Percentiles rank a stretch among this genome's conserved stretches.
These are phyloP conservation scores for Ornithoptera alexandrae DNA, from an alignment of 2,888 invertebrate species.

Conservation along the genomic window DNA sequence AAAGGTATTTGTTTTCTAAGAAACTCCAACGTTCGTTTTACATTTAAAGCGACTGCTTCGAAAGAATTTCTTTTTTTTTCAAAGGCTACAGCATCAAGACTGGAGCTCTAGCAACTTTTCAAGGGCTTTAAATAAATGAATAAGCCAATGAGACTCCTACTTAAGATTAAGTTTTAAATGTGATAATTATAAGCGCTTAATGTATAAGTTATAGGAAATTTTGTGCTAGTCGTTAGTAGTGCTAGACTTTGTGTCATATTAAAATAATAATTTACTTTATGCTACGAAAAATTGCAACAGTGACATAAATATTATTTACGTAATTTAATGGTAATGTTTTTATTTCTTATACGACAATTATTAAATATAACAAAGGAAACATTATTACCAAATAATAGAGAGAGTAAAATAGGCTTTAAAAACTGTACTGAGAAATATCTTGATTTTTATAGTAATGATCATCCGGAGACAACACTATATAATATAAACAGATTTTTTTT, in stretches of 20 bases:
- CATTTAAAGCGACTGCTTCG: not conserved
- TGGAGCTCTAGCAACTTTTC: not conserved
- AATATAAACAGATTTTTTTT: too few relatives aligned
- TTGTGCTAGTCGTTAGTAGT: not conserved
- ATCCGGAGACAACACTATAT: not conserved
- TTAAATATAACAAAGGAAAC: too few relatives aligned
- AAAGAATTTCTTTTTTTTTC: not conserved
- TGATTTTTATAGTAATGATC: slow-evolving; percentile 14
- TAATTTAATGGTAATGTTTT: too few relatives aligned
- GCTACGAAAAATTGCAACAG: too few relatives aligned
- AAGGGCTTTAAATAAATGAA: not conserved
- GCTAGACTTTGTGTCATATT: not conserved
- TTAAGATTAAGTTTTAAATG: not conserved
- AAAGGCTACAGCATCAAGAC: not conserved
- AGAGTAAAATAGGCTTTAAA: slow-evolving; percentile 7
- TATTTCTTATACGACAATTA: too few relatives aligned
- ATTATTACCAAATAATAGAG: slow-evolving; percentile 4
- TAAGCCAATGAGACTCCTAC: not conserved
- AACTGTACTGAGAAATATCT: slow-evolving; percentile 4
- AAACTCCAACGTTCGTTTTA: not conserved
- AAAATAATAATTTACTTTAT: not conserved
- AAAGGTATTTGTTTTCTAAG: not conserved
- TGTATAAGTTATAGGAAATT: not conserved
- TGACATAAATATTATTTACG: too few relatives aligned
- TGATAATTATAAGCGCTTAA: not conserved